Conservation (phyloP, 2,797 vertebrate genomes). For the Anolis apletophallus region DNA sequence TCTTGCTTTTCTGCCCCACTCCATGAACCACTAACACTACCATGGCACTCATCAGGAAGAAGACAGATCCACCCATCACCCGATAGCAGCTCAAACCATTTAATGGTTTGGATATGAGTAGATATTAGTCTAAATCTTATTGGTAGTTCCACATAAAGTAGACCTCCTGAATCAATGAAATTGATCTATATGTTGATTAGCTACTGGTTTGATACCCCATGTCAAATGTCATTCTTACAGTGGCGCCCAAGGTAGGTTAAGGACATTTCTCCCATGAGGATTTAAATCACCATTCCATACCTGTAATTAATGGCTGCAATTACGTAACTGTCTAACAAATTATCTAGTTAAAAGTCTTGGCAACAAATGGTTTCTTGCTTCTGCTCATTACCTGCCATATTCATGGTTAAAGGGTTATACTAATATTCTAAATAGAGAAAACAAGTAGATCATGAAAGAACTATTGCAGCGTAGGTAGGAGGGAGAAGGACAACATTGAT, state of each 20-base stretch:
- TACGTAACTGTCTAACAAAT: background rate
- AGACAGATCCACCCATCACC: background rate
- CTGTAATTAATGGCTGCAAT: background rate
- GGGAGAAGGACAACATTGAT: background rate
- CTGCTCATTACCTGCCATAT: background rate
- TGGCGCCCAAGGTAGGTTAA: background rate
- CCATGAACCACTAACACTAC: background rate
- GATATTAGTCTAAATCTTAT: background rate
- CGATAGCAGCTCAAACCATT: background rate
- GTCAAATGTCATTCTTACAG: background rate
- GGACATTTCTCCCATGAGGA: background rate
- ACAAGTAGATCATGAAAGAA: background rate
- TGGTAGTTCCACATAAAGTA: no score
- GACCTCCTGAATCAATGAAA: no score
- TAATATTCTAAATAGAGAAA: background rate
- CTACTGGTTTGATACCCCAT: background rate
- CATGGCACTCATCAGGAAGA: background rate
- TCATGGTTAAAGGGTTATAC: background rate
- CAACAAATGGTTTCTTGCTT: background rate
- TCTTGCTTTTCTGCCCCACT: background rate
- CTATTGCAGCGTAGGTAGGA: background rate
- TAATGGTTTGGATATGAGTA: background rate
- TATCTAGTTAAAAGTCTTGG: background rate
- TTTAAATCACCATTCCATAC: background rate
- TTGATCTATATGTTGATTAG: no score